Conservation (phyloP, 1,140 invertebrate species). For the Capitella teleta region DNA sequence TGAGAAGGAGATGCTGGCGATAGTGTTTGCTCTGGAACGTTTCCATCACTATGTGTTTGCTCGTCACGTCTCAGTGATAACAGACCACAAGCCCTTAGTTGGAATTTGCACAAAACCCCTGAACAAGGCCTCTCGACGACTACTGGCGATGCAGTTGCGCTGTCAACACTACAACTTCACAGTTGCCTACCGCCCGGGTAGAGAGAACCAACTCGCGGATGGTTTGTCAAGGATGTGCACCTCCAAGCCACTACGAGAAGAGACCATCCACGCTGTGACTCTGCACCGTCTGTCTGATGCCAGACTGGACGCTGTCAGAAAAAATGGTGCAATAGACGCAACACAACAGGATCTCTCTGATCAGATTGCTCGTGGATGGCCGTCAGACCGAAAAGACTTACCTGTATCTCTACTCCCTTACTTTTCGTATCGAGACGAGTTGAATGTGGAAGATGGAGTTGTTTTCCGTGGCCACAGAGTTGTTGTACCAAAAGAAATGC, state of each 20-base stretch:
- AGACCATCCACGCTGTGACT: no score
- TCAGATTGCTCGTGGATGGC: no score
- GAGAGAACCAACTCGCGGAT: slow-evolving; percentile 22
- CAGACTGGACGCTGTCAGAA: no score
- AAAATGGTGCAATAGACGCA: no score
- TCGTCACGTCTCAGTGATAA: slow-evolving; percentile 18
- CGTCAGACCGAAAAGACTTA: no score
- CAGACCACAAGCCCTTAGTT: slow-evolving; percentile 35
- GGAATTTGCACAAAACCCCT: slow-evolving; percentile 15
- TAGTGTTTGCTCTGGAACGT: slow-evolving; percentile 44
- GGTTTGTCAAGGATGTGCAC: slow-evolving; percentile 10
- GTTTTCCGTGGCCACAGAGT: background rate
- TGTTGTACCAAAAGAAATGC: background rate
- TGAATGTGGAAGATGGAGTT: background rate
- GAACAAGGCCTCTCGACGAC: slow-evolving; percentile 3
- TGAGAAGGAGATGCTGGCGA: slow-evolving; percentile 45
- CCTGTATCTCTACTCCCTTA: background rate
- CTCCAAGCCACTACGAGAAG: no score
- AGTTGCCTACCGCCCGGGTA: background rate
- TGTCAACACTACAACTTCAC: slow-evolving; percentile 3
- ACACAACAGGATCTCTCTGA: no score
- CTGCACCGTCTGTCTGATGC: no score
- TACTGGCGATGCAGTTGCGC: slow-evolving; percentile 3
- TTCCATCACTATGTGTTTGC: slow-evolving; percentile 47
- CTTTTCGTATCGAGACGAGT: slow-evolving; percentile 1